phyloP scores from a whole-genome alignment of 2,888 invertebrate species.

The Tuta absoluta region DNA sequence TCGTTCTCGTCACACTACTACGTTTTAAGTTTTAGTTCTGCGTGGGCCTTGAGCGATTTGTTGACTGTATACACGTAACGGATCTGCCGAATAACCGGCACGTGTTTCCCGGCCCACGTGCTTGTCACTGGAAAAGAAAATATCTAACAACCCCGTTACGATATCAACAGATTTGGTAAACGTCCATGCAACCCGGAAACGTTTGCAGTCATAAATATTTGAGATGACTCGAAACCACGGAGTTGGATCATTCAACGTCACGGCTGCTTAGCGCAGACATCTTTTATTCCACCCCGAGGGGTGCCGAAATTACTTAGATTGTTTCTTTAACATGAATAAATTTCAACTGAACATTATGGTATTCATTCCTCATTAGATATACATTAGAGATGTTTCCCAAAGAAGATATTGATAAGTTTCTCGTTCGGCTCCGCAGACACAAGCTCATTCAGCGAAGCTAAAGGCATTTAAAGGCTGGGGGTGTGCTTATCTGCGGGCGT shows the following conservation, averaged over 20 bases:
- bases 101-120: constrained; percentile 15
- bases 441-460: constrained; percentile 57
- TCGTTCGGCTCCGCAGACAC: constrained; percentile 52
- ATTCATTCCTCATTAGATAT: constrained; percentile 56
- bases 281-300: constrained; percentile 38
- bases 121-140: constrained; percentile 32
- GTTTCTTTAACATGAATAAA: constrained; percentile 41
- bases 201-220: constrained; percentile 37
- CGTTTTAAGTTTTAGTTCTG: constrained; percentile 1
- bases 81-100: constrained; percentile 22
- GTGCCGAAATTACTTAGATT: constrained; percentile 43
- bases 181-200: constrained; percentile 30
- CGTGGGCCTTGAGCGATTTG: constrained; percentile 13
- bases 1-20: constrained; percentile 7
- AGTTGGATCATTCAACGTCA: constrained; percentile 36
- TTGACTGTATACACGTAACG: constrained; percentile 12
- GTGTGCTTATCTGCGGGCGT: constrained; percentile 62
- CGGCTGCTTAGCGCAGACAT: constrained; percentile 35
- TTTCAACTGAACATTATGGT: constrained; percentile 45
- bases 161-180: constrained; percentile 26
- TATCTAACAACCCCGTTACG: constrained; percentile 32
- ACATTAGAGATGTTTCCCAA: constrained; percentile 52
- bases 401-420: constrained; percentile 57
- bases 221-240: constrained; percentile 32
- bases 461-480: constrained; percentile 65